phyloP scores from a whole-genome alignment of 2,113 vertebrate species.

The Myotis davidii region DNA sequence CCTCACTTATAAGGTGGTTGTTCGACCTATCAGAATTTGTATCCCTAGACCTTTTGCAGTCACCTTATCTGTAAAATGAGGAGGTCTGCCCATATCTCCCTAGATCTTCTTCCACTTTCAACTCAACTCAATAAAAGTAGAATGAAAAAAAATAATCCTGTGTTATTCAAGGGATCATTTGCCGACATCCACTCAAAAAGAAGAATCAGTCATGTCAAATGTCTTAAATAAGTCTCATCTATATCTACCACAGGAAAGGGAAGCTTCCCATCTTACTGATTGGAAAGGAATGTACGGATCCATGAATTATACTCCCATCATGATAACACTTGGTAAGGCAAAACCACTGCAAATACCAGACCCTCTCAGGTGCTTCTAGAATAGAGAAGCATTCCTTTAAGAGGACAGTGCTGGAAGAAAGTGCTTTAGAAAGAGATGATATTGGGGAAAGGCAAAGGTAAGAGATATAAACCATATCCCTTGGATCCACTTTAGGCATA shows the following conservation, averaged over 20 bases:
- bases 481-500: background rate
- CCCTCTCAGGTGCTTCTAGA: background rate
- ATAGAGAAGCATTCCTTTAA: background rate
- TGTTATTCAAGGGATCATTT: background rate
- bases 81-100: background rate
- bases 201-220: background rate
- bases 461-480: background rate
- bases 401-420: background rate
- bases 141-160: background rate
- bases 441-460: background rate
- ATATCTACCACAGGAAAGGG: background rate
- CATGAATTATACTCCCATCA: background rate
- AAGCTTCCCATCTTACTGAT: background rate
- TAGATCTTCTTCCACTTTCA: background rate
- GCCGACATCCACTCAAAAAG: background rate
- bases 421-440: background rate
- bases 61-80: background rate
- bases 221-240: slow-evolving; percentile 8
- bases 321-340: background rate
- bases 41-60: background rate
- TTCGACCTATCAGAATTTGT: background rate
- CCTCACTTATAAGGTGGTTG: background rate
- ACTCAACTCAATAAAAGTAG: background rate
- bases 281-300: background rate
- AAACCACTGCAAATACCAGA: background rate